phyloP scores from a whole-genome alignment of 2,888 invertebrate species.

The Sarcophaga caerulescens region DNA sequence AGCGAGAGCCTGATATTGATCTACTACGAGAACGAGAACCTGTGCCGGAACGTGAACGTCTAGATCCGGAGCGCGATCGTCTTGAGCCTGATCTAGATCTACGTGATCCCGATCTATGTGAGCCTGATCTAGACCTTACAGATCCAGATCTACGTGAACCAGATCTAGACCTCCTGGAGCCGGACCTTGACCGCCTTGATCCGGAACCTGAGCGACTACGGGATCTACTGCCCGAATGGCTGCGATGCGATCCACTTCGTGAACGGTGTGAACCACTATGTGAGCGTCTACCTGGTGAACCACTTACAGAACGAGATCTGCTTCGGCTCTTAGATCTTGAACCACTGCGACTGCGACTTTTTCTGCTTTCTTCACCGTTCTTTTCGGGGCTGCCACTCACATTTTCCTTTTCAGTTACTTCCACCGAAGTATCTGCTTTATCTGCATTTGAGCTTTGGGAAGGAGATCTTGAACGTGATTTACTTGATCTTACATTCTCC shows the following conservation, averaged over 20 bases:
- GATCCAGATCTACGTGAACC: conserved; percentile 70
- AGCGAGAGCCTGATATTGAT: conserved; percentile 50
- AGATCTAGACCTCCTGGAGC: conserved; percentile 60
- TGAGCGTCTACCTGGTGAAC: conserved; percentile 62
- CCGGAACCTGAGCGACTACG: conserved; percentile 72
- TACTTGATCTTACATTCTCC: conserved; percentile 42
- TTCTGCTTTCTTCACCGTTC: conserved; percentile 52
- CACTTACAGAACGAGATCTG: conserved; percentile 69
- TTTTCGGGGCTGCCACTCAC: conserved; percentile 57
- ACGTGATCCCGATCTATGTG: conserved; percentile 68
- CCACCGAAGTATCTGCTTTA: conserved; percentile 3
- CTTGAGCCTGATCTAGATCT: conserved; percentile 68
- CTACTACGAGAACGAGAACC: conserved; percentile 64
- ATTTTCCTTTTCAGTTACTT: conserved; percentile 30
- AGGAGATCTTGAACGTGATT: conserved; percentile 69
- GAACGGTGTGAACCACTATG: conserved; percentile 69
- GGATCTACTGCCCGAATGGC: conserved; percentile 72
- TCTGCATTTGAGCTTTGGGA: conserved; percentile 46
- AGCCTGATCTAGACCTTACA: conserved; percentile 67
- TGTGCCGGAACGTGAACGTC: conserved; percentile 56
- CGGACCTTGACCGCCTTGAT: conserved; percentile 68
- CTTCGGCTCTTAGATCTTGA: conserved; percentile 71
- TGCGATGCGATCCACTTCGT: conserved; percentile 71
- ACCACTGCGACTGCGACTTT: conserved; percentile 72
- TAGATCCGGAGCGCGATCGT: conserved; percentile 49